Percentiles rank a stretch among this genome's conserved stretches.
These are phyloP conservation scores for Takifugu ocellatus DNA, from an alignment of 2,797 vertebrate species.

Conservation along the genomic window DNA sequence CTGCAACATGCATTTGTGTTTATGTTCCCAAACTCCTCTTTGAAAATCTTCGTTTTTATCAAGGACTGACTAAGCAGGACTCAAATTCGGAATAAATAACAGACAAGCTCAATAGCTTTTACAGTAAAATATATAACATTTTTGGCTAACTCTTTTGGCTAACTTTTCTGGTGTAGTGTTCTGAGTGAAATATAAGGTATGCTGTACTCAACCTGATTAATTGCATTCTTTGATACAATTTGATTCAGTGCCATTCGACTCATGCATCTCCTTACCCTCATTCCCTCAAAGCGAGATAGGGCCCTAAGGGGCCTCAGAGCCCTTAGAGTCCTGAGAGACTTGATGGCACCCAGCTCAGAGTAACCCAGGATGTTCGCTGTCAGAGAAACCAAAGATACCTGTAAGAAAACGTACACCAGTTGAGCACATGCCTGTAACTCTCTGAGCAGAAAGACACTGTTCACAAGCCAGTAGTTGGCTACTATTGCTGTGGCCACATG, in stretches of 20 bases:
- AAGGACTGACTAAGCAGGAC: too few species aligned
- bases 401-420: conserved; percentile 25
- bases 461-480: background rate
- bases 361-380: conserved; percentile 91
- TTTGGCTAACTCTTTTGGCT: too few species aligned
- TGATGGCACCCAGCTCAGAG: conserved; percentile 89
- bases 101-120: too few species aligned
- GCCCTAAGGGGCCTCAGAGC: conserved; percentile 89
- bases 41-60: too few species aligned
- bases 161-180: too few species aligned
- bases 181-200: background rate
- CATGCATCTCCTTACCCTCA: conserved; percentile 82
- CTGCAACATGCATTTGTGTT: too few species aligned
- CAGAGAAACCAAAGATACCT: conserved; percentile 92
- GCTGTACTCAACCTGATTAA: background rate
- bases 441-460: background rate
- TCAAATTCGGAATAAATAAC: too few species aligned
- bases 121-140: too few species aligned
- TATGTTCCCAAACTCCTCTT: too few species aligned
- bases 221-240: too few species aligned
- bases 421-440: background rate
- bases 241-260: too few species aligned
- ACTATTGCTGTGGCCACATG: background rate
- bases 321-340: conserved; percentile 88
- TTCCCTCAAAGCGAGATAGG: conserved; percentile 93